Conservation (phyloP, 2,888 invertebrate genomes). For the Chymomyza procnemis region DNA sequence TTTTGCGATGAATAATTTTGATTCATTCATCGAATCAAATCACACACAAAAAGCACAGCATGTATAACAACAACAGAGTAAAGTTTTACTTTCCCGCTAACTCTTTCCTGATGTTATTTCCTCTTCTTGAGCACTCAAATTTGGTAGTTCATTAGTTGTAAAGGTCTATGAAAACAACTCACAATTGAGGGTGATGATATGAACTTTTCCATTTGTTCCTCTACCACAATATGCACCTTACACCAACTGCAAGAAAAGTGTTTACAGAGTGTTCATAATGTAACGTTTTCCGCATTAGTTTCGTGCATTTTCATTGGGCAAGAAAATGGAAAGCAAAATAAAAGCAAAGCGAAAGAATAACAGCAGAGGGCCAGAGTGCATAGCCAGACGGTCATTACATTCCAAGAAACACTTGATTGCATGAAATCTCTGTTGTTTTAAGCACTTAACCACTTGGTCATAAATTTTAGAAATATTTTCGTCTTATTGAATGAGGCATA, state of each 20-base stretch:
- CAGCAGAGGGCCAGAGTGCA: not conserved
- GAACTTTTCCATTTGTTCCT: conserved; percentile 35
- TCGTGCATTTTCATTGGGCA: conserved; percentile 14
- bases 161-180: not conserved
- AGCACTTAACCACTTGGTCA: conserved; percentile 45
- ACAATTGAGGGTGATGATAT: conserved; percentile 22
- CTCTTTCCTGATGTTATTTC: no score
- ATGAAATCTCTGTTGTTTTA: conserved; percentile 13
- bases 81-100: no score
- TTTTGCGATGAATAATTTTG: no score
- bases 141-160: not conserved
- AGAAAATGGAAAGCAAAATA: conserved; percentile 13
- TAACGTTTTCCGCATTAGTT: conserved; percentile 28
- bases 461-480: conserved; percentile 40
- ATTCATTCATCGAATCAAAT: no score
- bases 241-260: conserved; percentile 10
- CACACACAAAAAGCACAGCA: no score
- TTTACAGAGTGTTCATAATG: conserved; percentile 13
- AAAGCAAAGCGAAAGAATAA: conserved; percentile 30
- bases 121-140: not conserved
- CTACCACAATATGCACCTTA: conserved; percentile 40
- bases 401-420: conserved; percentile 60
- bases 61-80: no score
- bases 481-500: conserved; percentile 2
- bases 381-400: conserved; percentile 21